Evolutionary conservation across 2,797 vertebrate genomes (phyloP), one percentile per base, ranked within the genome.

Genomic region (Dromococcyx pavoninus): DNA sequence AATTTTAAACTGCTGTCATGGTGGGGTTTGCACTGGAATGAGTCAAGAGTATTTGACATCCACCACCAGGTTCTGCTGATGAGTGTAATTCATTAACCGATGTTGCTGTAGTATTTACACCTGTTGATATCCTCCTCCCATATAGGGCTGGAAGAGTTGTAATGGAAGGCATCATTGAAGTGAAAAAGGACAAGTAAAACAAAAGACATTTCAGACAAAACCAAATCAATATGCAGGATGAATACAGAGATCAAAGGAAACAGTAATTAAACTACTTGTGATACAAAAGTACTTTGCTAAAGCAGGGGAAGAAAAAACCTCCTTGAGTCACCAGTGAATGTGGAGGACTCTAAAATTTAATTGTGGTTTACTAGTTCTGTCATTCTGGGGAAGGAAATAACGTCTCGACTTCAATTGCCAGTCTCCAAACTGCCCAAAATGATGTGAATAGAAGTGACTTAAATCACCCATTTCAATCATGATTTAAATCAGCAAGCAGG

Each of bases 401-500:
- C 8, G 1, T 73, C 62, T 70, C 91, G 60, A 86, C 66, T 88
- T 53, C 27, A 77, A 89, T 7, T 95, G 53, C 64, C 70, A 78
- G 53, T 62, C 66, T 91, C 48, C 70, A 86, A 66, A 67, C 39
- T 60, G 51, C 4, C 41, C 28, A 78, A 92, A 85, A 85, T 61
- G 19, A 89, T 85, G 93, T 93, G 96, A 95, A 93, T 85, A 90
- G 77, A 95, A 92, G 81, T 60, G 56, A 87, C 88, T 95, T 73
- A 87, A 74, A 85, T 89, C 88, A 91, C 33, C 27, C 32, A 8
- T 87, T 96, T 90, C 91, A 96, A 91, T 93, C 67, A 84, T n/a
- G 56, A 95, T 73, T 91, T 94, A 95, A 95, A 96, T 92, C 94
- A 95, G 84, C 64, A 91, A 83, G 86, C 92, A 92, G 95, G 94